Evolutionary conservation across 2,888 invertebrate species (phyloP), one percentile per base, ranked within the genome.

Genomic region (Cephus pulcher): DNA sequence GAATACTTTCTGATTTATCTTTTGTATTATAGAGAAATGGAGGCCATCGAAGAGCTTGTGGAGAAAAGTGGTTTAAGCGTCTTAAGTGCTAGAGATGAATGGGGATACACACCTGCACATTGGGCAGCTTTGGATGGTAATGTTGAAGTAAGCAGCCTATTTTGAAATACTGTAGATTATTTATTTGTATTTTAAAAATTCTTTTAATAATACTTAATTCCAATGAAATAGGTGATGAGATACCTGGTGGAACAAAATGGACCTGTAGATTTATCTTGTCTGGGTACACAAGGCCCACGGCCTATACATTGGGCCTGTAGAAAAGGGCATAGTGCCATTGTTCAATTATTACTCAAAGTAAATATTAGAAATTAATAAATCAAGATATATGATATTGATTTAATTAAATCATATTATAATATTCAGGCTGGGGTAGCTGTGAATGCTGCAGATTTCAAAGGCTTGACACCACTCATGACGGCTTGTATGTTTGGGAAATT

Each of bases 301-400:
- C 98, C 98, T 1, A 97, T 98, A 82, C 98, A 98, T 90, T 98
- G 98, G 98, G 98, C 98, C 0, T 97, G 97, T 88, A 94, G 98
- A 69, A 97, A 98, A 90, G 98, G 98, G 0, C 97, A 98, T 89
- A 96, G 97, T 0, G 96, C 97, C 0, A 95, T 98, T 32, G 97
- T 97, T 9, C 98, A 98, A 92, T 90, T 94, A 76, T 88, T 94
- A 74, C 89, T 94, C 11, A 92, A 93, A 90, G 93, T 94, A 85
- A 23, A 76, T 80, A 69, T 68, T 78, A 73, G 74, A 9, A 23
- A 73, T n/a, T 74, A 33, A 12, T n/a, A 12, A 75, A 33, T 68
- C 32, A 30, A 37, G 33, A 15, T 33, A 40, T 40, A 40, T 37
- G 1, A 34, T 30, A 37, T 75, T 75, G 4, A 32, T 30, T 71